Percentiles rank a stretch among this genome's conserved stretches.
Conservation (phyloP, 2,113 vertebrate species). For the Campylorhamphus procurvoides region DNA sequence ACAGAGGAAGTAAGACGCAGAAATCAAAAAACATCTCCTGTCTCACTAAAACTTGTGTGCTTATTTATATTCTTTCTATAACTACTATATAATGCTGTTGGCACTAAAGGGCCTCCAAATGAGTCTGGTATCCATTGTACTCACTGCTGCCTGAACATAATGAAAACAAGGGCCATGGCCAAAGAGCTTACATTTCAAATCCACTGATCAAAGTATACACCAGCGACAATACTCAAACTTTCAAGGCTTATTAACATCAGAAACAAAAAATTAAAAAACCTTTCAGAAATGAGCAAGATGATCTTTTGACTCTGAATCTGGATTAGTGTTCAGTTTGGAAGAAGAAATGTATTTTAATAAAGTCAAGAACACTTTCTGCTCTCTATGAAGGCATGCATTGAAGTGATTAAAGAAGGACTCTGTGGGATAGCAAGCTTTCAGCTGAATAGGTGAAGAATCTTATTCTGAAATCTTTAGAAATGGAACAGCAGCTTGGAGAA, state of each 20-base stretch:
- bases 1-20: neutral
- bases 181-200: slow-evolving; percentile 22
- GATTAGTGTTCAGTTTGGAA: slow-evolving; percentile 38
- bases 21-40: neutral
- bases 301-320: slow-evolving; percentile 48
- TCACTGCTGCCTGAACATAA: neutral
- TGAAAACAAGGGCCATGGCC: neutral
- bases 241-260: slow-evolving; percentile 28
- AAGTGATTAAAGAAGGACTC: slow-evolving; percentile 62
- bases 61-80: slow-evolving; percentile 15
- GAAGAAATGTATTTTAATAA: slow-evolving; percentile 11
- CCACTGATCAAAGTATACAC: slow-evolving; percentile 23
- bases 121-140: neutral
- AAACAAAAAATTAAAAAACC: slow-evolving; percentile 25
- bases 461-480: slow-evolving; percentile 51
- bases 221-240: slow-evolving; percentile 12
- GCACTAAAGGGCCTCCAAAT: neutral
- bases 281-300: neutral
- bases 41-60: neutral
- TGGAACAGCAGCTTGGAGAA: slow-evolving; percentile 35
- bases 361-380: slow-evolving; percentile 37
- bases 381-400: neutral
- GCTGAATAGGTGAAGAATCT: slow-evolving; percentile 42
- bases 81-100: neutral
- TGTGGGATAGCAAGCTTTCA: slow-evolving; percentile 45